A percentile compares a stretch with the other conserved stretches of the same genome.
Conservation (phyloP, 2,888 invertebrate genomes). For the Conomelus anceps region DNA sequence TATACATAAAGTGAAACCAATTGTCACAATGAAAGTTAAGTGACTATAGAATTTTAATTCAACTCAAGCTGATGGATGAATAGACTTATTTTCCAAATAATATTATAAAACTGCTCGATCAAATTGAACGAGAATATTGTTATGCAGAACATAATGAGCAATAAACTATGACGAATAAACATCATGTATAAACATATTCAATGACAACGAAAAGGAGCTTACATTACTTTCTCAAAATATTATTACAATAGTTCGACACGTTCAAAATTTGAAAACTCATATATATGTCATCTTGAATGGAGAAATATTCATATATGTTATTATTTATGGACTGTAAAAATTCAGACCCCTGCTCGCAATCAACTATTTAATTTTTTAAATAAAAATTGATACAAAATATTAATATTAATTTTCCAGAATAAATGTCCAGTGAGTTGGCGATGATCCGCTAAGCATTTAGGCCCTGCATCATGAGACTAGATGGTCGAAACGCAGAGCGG, state of each 20-base stretch:
- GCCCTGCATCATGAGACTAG: conserved; percentile 10
- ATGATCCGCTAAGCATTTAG: conserved; percentile 11
- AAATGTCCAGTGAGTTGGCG: not conserved
- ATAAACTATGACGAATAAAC: not conserved
- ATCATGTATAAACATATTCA: not conserved
- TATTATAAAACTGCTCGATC: not conserved
- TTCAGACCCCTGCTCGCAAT: conserved; percentile 5
- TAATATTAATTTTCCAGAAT: conserved; percentile 1
- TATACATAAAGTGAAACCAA: not conserved
- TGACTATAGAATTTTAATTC: not conserved
- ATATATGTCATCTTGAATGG: not conserved
- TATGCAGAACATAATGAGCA: not conserved
- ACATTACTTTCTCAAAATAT: not conserved
- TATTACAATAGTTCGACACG: not conserved
- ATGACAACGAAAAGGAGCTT: not conserved
- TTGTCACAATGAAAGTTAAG: not conserved
- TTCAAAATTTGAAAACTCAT: not conserved
- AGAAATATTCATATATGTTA: not conserved
- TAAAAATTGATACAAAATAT: conserved; percentile 8
- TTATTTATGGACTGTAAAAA: not conserved
- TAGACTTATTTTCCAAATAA: not conserved
- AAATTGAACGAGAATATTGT: not conserved
- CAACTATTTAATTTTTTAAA: not conserved
- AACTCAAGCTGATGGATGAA: too few species aligned
- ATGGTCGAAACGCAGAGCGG: conserved; percentile 13